A percentile compares a stretch with the other conserved stretches of the same genome.
Evolutionary conservation across 2,888 invertebrate genomes (phyloP).

Genomic region (Micropterix aruncella): DNA sequence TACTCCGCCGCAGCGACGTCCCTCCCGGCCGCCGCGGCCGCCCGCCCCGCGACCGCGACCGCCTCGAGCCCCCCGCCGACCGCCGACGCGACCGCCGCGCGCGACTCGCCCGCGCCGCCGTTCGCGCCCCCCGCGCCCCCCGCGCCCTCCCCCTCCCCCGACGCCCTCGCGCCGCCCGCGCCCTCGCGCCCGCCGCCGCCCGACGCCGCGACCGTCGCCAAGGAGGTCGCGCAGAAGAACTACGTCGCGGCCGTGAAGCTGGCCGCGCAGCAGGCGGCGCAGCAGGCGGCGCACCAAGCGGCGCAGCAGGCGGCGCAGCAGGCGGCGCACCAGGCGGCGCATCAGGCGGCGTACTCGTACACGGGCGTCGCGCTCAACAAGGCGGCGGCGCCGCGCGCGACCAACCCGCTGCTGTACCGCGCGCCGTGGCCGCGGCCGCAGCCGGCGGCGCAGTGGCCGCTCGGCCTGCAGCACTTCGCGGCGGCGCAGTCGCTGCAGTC

Average conservation of each 20-base stretch:
- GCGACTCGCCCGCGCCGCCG: constrained; percentile 15
- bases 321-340: constrained; percentile 14
- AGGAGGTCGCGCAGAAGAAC: constrained; percentile 72
- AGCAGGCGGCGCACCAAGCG: constrained; percentile 12
- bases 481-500: constrained; percentile 10
- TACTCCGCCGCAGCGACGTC: constrained; percentile 61
- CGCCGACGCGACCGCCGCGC: constrained; percentile 19
- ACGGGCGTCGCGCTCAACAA: constrained; percentile 59
- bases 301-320: constrained; percentile 15
- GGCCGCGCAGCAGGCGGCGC: constrained; percentile 21
- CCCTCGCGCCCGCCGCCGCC: constrained; percentile 17
- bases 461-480: constrained; percentile 18
- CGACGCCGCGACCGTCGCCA: constrained; percentile 55
- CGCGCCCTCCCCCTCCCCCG: constrained; percentile 16
- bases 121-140: constrained; percentile 9
- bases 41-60: constrained; percentile 43
- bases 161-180: constrained; percentile 15
- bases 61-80: constrained; percentile 40
- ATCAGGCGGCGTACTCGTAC: constrained; percentile 40
- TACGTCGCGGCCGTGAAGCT: constrained; percentile 62
- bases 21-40: constrained; percentile 40
- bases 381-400: constrained; percentile 24
- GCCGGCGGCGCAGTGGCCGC: constrained; percentile 23
- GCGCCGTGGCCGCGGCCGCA: constrained; percentile 22
- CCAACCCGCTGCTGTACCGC: constrained; percentile 19